Percentiles rank a stretch among this genome's conserved stretches.
phyloP scores from a whole-genome alignment of 1,140 invertebrate species.

The Periplaneta americana region DNA sequence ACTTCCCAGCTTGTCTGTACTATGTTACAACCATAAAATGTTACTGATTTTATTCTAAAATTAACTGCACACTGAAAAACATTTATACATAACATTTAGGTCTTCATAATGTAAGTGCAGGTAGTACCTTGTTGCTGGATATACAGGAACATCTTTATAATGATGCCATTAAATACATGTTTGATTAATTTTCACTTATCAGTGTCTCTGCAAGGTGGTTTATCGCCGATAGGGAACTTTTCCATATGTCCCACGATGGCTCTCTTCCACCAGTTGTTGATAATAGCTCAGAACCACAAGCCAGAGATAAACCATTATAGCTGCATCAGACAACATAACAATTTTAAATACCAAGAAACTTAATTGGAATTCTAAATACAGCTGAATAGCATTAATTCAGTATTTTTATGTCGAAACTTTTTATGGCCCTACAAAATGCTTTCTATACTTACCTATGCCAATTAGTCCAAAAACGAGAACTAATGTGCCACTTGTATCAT shows the following conservation, averaged over 20 bases:
- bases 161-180: not conserved
- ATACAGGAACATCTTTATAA: not conserved
- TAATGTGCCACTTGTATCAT: constrained; percentile 39
- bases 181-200: not conserved
- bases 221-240: constrained; percentile 18
- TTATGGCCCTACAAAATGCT: no score
- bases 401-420: no score
- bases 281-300: constrained; percentile 74
- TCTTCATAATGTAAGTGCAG: not conserved
- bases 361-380: no score
- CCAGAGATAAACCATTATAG: constrained; percentile 67
- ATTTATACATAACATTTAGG: not conserved
- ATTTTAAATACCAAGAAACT: no score
- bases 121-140: not conserved
- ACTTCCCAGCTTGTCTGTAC: no score
- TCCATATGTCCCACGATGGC: constrained; percentile 43
- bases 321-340: constrained; percentile 53
- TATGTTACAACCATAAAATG: no score
- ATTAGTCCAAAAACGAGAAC: constrained; percentile 57
- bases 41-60: no score
- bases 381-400: no score
- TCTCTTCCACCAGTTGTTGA: constrained; percentile 57
- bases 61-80: no score
- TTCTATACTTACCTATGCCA: constrained; percentile 47
- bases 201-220: not conserved